Conservation (phyloP, 2,113 vertebrate species). For the Sturnus vulgaris region DNA sequence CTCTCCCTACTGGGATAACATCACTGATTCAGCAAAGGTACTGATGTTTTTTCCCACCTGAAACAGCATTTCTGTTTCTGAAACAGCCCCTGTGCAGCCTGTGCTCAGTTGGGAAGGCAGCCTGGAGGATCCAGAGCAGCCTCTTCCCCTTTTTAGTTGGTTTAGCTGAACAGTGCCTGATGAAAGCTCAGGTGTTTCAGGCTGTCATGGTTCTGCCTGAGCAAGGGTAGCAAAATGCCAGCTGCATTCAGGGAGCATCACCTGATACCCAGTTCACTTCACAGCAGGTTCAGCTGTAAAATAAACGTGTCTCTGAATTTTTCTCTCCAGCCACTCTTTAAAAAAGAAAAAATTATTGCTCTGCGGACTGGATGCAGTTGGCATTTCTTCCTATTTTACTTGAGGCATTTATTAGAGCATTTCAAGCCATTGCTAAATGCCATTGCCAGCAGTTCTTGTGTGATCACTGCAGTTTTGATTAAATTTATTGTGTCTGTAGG, state of each 20-base stretch:
- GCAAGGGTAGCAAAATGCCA: background rate
- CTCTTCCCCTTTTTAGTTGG: background rate
- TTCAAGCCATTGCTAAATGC: background rate
- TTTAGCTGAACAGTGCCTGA: background rate
- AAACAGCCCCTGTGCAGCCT: background rate
- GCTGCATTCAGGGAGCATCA: background rate
- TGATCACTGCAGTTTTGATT: background rate
- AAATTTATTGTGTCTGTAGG: background rate
- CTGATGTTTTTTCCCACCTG: background rate
- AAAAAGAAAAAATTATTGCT: background rate
- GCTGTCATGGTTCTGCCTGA: background rate
- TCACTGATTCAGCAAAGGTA: conserved; percentile 93
- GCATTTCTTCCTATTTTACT: background rate
- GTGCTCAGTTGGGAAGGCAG: background rate
- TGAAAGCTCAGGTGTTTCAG: background rate
- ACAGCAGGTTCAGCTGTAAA: background rate
- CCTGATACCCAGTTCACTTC: background rate
- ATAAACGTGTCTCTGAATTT: background rate
- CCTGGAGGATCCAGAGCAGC: background rate
- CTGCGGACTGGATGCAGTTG: background rate
- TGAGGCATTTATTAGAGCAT: background rate
- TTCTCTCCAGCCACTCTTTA: background rate
- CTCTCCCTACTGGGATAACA: conserved; percentile 96
- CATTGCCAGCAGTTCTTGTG: background rate
- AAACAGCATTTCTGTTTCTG: background rate